Percentiles rank a stretch among this genome's conserved stretches.
Conservation (phyloP, 2,113 vertebrate genomes). For the Lycocorax pyrrhopterus region DNA sequence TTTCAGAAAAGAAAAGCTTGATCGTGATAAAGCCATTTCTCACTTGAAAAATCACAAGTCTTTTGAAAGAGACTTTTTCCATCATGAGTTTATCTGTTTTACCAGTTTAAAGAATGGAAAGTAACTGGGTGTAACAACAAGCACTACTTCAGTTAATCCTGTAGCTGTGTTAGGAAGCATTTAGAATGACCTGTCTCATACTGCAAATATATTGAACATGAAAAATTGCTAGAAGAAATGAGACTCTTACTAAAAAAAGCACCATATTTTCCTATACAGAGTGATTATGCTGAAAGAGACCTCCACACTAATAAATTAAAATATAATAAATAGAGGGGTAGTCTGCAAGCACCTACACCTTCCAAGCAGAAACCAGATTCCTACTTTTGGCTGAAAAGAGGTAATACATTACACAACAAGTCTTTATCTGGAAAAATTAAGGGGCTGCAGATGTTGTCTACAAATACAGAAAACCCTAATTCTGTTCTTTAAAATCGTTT, state of each 20-base stretch:
- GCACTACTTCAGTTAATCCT: neutral
- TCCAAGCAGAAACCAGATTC: neutral
- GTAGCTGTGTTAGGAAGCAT: neutral
- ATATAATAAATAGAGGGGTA: neutral
- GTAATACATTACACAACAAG: neutral
- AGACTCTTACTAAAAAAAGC: neutral
- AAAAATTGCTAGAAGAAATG: neutral
- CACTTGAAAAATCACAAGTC: neutral
- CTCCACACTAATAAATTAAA: neutral
- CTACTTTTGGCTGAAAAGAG: neutral
- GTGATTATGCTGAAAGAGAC: neutral
- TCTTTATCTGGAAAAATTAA: neutral
- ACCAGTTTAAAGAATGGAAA: neutral
- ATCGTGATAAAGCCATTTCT: neutral
- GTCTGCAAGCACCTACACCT: neutral
- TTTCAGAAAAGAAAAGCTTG: neutral
- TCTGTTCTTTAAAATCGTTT: neutral
- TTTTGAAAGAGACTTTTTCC: neutral
- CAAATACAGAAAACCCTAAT: neutral
- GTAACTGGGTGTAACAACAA: neutral
- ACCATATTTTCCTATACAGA: neutral
- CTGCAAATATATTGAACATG: neutral
- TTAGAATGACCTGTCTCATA: neutral
- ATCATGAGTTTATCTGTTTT: neutral
- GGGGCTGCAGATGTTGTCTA: neutral